Evolutionary conservation across 2,888 invertebrate genomes (phyloP), one percentile per base, ranked within the genome.

Genomic region (Trisateles emortualis): DNA sequence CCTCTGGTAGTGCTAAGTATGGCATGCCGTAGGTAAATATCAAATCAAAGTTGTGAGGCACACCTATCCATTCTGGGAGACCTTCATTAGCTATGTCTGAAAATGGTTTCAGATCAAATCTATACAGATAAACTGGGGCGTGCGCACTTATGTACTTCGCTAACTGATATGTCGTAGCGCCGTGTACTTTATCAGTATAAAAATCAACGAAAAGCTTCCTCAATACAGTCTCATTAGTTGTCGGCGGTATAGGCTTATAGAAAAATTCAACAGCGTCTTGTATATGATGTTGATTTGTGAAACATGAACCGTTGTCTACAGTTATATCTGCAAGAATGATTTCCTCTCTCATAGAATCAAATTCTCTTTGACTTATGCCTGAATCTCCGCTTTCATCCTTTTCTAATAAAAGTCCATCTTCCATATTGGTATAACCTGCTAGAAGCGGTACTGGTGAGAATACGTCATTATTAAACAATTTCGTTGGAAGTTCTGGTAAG

Each of bases 11-110:
- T 4, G 94, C 93, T 93, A 96, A 94, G 81, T 96, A 95, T 0
- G 97, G 97, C 73, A 97, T 93, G 0, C 97, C 97, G 94, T 97
- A 97, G 4, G 96, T 94, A 78, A 96, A 97, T 42, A 97, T 95
- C 60, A 97, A 93, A 82, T 97, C 97, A 67, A 95, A 96, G 82
- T 96, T 95, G 79, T 97, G 97, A 0, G 97, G 96, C 0, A 97
- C 97, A 13, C 95, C 94, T 0, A 96, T 94, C 97, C 97, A 97
- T 39, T 94, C 94, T 0, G 97, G 96, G 19, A 97, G 92, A 44
- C 95, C 95, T 24, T 94, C 94, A 39, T 94, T 93, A 2, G 94
- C 95, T 22, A 94, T 90, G 41, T 93, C 87, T 0, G 96, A 96
- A 70, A 94, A 94, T 0, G 96, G 95, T 65, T 96, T 95, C 68